Base-by-base conservation (phyloP, 2,888 invertebrate genomes). In the Phaonia tiefii region DNA sequence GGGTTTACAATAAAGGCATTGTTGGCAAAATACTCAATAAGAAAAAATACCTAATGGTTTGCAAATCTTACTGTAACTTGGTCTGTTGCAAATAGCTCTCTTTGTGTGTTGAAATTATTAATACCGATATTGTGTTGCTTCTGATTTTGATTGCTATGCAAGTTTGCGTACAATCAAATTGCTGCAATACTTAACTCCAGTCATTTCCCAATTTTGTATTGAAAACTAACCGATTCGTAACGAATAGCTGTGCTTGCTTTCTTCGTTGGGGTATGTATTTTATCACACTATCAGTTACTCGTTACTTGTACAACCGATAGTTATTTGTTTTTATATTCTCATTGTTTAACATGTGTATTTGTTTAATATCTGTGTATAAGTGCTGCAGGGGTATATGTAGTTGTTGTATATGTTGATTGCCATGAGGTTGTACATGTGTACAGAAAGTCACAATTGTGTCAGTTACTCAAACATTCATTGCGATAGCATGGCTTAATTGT, bases 281-380 rank as follows among this genome's bases (percentile, higher is more conserved):
- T 75, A 49, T 70, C 46, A 65, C 65, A 65, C 54, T 76, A 65
- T 65, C 70, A 76, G 70, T 76, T 76, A 13, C 56, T 71, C 65
- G 65, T 65, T 71, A 70, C 56, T 54, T 63, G 54, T 54, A 13
- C 54, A 49, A 31, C 31, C 31, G 8, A 31, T 31, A 5, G 31
- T 31, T 31, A 31, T 31, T 31, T 31, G 31, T 31, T 31, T 31
- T 8, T 31, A 8, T 31, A 5, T 31, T 31, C 31, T 31, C 31
- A 8, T 31, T 31, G 31, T 31, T 5, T 31, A 31, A 31, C 31
- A 31, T 31, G 31, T 20, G 49, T 20, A 49, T 49, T 49, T 49
- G 49, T 20, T 20, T 49, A 49, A 49, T 10, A 49, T 49, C 49
- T 49, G 20, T 2, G 20, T 49, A 15, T 15, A 15, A 15, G 49